phyloP scores from a whole-genome alignment of 2,888 invertebrate genomes.

The Plebejus anna region DNA sequence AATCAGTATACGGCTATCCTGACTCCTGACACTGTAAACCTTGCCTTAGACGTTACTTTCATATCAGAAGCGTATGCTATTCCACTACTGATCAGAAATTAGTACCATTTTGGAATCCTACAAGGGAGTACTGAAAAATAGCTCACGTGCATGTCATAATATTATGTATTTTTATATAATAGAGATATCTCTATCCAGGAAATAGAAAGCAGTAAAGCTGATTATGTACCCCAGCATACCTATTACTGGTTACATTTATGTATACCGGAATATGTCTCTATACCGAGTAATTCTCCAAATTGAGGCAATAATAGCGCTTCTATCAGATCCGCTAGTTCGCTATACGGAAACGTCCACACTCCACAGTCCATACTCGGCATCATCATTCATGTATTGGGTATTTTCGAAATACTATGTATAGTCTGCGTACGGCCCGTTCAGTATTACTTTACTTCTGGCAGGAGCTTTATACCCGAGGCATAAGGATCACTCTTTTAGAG shows the following conservation, averaged over 20 bases:
- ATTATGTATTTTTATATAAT: not conserved
- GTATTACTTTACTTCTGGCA: not conserved
- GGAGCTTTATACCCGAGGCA: not conserved
- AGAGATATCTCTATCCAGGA: not conserved
- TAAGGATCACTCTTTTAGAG: not conserved
- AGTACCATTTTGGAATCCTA: not conserved
- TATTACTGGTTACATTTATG: not conserved
- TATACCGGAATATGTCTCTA: not conserved
- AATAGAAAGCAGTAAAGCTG: not conserved
- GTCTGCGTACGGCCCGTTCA: not conserved
- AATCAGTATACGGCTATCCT: no score
- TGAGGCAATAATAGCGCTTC: not conserved
- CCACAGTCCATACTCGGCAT: constrained; percentile 8
- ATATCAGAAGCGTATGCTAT: no score
- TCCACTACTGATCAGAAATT: no score
- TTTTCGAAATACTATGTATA: constrained; percentile 9
- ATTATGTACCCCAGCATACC: not conserved
- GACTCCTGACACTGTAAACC: no score
- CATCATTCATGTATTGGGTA: constrained; percentile 12
- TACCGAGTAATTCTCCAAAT: not conserved
- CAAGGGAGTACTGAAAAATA: not conserved
- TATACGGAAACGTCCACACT: not conserved
- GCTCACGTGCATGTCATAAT: not conserved
- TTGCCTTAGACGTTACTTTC: no score
- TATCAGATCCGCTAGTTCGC: not conserved